Base-by-base conservation (phyloP, 2,888 invertebrate species). In the Sphaerophoria rueppellii region DNA sequence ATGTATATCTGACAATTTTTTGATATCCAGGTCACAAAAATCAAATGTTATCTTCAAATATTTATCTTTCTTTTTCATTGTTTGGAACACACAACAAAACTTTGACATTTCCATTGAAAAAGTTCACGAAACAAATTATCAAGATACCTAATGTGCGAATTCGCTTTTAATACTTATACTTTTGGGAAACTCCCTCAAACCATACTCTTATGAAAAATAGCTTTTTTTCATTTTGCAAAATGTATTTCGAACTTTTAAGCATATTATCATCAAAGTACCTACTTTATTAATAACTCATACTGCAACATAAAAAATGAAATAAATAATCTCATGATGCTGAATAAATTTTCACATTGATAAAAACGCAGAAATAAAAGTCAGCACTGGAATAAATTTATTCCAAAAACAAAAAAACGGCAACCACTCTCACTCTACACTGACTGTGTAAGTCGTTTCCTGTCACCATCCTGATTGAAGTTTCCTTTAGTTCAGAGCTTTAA, bases 311-410 rank as follows among this genome's bases (percentile, higher is more conserved):
- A 57, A 37, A 37, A 58, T n/a, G n/a, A 4, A 16, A 11, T 14
- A 4, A 57, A 40, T 40, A 58, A 58, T 58, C 40, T 58, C 12
- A 16, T 58, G 58, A 40, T 58, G 37, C 40, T 58, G 58, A 58
- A 58, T 58, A 58, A 58, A 58, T 58, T 58, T 58, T 24, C 16
- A 58, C 58, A 58, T 58, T 40, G 58, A 58, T 58, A 58, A 58
- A 58, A 58, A 58, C 12, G 12, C 35, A 58, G n/a, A 12, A 46
- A 46, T n/a, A 48, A 48, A 14, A 7, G 4, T 37, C 37, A 40
- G 16, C 37, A 40, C 14, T 58, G 4, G 37, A 37, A 58, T 58
- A 58, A 58, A 58, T 40, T 58, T 58, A 58, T 58, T 37, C 58
- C 37, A 11, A 11, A 58, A 40, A 58, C 16, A 37, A n/a, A n/a